Base-by-base conservation (phyloP, 23 tunicate genomes). In the Styela clava region DNA sequence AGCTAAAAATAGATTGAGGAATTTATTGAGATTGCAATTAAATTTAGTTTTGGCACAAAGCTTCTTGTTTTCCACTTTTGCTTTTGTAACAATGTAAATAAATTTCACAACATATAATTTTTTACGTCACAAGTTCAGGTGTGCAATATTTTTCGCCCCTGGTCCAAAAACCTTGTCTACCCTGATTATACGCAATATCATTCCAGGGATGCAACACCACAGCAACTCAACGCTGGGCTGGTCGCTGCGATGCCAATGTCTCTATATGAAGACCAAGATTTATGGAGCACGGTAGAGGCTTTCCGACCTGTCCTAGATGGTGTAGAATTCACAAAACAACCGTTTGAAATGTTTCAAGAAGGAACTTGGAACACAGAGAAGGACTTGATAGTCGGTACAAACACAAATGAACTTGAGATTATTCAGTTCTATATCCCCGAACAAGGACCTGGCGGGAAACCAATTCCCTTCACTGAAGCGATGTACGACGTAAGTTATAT, bases 261-360 rank as follows among this genome's bases (percentile, higher is more conserved):
- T 18, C 81, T 76, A 12, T 24, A 33, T 1, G 81, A 76, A 76
- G 81, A 76, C 30, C 64, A 76, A 21, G 81, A 76, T 24, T 12
- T 76, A n/a, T 76, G 0, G 27, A 76, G 81, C 65, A 76, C 81
- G n/a, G 64, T 76, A 21, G 81, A 76, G 2, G 81, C 81, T 16
- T 76, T 76, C 37, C 81, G 81, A 18, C 81, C 81, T 52, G 81
- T 76, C 21, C 31, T 76, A 27, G 81, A 76, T 31, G 81, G 81
- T 1, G 81, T n/a, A 12, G 81, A 76, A 76, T 76, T 44, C n/a
- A 35, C 5, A 0, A 22, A 76, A 23, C 81, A 76, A 2, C 81
- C 81, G 65, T 29, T 76, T 76, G 81, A 52, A 35, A 44, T 51
- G 33, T 44, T 76, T 1, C 81, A 56, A 22, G 81, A 76, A 9